Conservation (phyloP, 2,797 vertebrate genomes). For the Limosa lapponica region DNA sequence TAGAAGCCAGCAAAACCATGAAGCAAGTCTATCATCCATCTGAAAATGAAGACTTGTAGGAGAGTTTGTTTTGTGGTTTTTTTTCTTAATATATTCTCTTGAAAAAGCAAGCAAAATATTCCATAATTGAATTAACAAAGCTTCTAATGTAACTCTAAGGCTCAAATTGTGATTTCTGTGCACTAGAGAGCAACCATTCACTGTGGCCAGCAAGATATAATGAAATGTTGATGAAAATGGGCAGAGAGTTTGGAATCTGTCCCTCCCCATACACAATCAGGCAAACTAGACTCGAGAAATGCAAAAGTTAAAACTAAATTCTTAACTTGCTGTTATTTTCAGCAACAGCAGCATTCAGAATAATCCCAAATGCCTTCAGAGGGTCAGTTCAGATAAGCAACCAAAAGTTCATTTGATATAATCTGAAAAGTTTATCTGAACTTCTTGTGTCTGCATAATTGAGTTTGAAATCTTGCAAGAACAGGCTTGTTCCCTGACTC, state of each 20-base stretch:
- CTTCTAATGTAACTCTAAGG: background rate
- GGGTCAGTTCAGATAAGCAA: constrained; percentile 50
- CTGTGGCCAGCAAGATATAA: background rate
- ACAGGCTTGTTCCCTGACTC: background rate
- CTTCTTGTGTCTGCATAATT: constrained; percentile 35
- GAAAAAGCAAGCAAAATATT: background rate
- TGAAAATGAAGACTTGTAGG: background rate
- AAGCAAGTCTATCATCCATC: background rate
- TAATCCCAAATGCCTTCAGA: constrained; percentile 21
- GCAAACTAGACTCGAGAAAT: background rate
- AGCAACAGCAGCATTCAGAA: background rate
- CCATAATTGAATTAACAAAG: background rate
- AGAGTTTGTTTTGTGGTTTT: background rate
- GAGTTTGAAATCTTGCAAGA: constrained; percentile 54
- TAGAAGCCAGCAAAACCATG: background rate
- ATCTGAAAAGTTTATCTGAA: constrained; percentile 43
- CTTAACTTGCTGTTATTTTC: background rate
- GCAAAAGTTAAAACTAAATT: constrained; percentile 1
- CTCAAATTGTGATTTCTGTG: background rate
- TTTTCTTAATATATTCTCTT: background rate
- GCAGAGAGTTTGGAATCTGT: background rate
- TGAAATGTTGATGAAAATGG: background rate
- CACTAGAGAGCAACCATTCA: background rate
- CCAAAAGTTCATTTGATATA: constrained; percentile 47
- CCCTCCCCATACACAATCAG: background rate